Conservation (phyloP, 2,888 invertebrate genomes). For the Dinocampus coccinellae region DNA sequence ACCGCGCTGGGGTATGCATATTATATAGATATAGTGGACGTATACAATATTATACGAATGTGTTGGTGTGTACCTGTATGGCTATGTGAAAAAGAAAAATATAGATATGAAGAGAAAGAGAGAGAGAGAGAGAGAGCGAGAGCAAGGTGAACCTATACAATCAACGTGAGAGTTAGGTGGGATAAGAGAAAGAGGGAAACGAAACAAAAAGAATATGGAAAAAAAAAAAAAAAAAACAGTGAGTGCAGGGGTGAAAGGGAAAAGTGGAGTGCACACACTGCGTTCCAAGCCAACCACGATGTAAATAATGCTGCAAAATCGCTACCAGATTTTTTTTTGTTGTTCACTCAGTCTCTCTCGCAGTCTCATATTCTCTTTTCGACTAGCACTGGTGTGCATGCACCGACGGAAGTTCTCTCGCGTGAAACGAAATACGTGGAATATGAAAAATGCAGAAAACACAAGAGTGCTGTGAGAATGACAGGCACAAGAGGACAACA, state of each 20-base stretch:
- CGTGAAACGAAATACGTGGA: constrained; percentile 23
- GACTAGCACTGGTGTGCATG: constrained; percentile 14
- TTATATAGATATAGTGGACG: constrained; percentile 20
- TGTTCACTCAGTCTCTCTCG: constrained; percentile 25
- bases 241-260: constrained; percentile 28
- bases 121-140: constrained; percentile 4
- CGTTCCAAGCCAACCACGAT: constrained; percentile 46
- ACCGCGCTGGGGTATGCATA: constrained; percentile 29
- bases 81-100: constrained; percentile 41
- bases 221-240: constrained; percentile 15
- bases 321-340: constrained; percentile 53
- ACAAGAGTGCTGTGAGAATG: constrained; percentile 28
- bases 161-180: no score
- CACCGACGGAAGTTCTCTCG: no score
- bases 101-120: constrained; percentile 13
- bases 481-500: constrained; percentile 21
- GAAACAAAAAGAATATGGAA: no score
- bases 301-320: constrained; percentile 61
- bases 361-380: constrained; percentile 25
- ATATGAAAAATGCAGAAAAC: constrained; percentile 32
- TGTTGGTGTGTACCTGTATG: constrained; percentile 37
- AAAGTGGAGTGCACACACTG: constrained; percentile 24
- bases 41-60: neutral
- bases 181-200: neutral
- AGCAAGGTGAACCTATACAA: no score